Conservation (phyloP, 2,113 vertebrate genomes). For the Gadus macrocephalus region DNA sequence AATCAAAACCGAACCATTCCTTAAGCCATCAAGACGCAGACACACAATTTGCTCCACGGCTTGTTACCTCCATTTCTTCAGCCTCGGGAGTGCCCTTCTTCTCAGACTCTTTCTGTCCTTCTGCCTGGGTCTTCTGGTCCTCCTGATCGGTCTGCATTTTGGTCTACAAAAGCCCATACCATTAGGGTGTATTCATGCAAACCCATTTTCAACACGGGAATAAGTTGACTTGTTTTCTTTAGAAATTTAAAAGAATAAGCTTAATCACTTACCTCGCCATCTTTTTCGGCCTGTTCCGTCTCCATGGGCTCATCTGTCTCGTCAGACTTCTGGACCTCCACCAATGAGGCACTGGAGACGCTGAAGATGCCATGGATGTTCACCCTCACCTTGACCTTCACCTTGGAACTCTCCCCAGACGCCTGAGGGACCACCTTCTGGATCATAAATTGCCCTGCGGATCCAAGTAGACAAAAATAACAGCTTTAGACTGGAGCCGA, state of each 20-base stretch:
- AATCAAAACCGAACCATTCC: background rate
- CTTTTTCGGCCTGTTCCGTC: conserved; percentile 80
- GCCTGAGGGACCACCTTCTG: conserved; percentile 93
- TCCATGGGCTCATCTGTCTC: conserved; percentile 83
- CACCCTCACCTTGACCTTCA: conserved; percentile 92
- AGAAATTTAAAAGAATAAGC: background rate
- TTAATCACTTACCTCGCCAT: conserved; percentile 59
- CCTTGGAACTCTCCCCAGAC: conserved; percentile 90
- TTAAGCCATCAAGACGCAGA: background rate
- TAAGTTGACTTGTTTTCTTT: no score
- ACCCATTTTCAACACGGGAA: no score
- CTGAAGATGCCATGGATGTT: conserved; percentile 94
- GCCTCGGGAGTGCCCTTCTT: conserved; percentile 80
- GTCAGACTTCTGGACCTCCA: conserved; percentile 82
- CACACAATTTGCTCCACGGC: no score
- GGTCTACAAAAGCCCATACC: conserved; percentile 65
- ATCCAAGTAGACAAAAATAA: background rate
- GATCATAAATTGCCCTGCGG: conserved; percentile 86
- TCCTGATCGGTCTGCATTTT: conserved; percentile 95
- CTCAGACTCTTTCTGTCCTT: conserved; percentile 72
- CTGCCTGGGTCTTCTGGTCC: conserved; percentile 76
- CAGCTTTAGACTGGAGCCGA: no score
- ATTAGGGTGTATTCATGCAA: background rate
- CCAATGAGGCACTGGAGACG: conserved; percentile 86
- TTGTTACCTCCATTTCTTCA: conserved; percentile 93